Base-by-base conservation (phyloP, 2,113 vertebrate species). In the Sarotherodon lohbergeri region DNA sequence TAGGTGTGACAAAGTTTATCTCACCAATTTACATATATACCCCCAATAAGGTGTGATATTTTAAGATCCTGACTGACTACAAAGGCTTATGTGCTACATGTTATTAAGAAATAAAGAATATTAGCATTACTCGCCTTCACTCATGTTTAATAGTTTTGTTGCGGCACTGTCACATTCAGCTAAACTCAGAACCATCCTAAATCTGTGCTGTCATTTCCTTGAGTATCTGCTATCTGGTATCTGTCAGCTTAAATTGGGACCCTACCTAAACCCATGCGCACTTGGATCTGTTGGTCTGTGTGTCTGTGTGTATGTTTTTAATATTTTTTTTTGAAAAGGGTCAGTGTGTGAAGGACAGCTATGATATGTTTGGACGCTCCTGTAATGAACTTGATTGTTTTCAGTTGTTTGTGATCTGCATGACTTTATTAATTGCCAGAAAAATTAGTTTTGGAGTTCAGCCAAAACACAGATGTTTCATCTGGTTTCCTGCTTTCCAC, bases 1-100 rank as follows among this genome's bases (percentile, higher is more conserved):
- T 90, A 95, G 95, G 93, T 93, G 91, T 95, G 93, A 94, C 88
- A 88, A 92, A 94, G 86, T 93, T 95, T 93, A 91, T 91, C 88
- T 88, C 73, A n/a, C 36, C 81, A n/a, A 92, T 95, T 93, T 91
- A 79, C 90, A 92, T 91, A 90, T 81, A 84, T 90, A 71, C 89
- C 89, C 73, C 78, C 52, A 81, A 87, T 82, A 73, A 86, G 61
- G 84, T 50, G 11, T 29, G 10, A 87, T 91, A 89, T 93, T 94
- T 92, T 80, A 57, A 88, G 87, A 86, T 79, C 59, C 50, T n/a
- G 29, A 7, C 41, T 57, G 46, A 83, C 83, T 59, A 59, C 82
- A 82, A 57, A 82, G 41, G 48, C 48, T 81, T 80, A 34, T 85
- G 82, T 82, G 55, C 52, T 76, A 52, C 34, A 34, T 55, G 48